Evolutionary conservation across 2,888 invertebrate species (phyloP).

Genomic region (Napeogenes inachia): DNA sequence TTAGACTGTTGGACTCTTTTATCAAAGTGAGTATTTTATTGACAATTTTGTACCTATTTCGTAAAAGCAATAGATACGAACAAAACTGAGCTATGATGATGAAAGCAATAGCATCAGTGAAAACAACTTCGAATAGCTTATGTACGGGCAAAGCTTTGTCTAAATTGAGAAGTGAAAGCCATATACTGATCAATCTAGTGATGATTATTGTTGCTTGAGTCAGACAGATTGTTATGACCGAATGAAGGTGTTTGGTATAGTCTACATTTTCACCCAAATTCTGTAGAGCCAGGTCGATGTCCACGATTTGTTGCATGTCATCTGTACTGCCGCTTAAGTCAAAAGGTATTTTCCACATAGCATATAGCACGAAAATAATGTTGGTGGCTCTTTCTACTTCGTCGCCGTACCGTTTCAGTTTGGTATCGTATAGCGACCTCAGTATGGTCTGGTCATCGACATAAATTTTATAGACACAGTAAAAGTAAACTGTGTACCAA

Average conservation of each 20-base stretch:
- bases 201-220: constrained; percentile 37
- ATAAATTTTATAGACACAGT: constrained; percentile 43
- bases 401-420: constrained; percentile 55
- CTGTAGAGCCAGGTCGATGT: constrained; percentile 45
- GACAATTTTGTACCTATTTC: constrained; percentile 44
- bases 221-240: constrained; percentile 34
- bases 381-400: constrained; percentile 46
- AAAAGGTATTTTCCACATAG: constrained; percentile 50
- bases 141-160: constrained; percentile 41
- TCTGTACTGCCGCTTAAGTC: constrained; percentile 36
- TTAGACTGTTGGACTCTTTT: constrained; percentile 39
- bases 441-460: constrained; percentile 49
- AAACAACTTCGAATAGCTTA: constrained; percentile 49
- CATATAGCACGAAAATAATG: constrained; percentile 39
- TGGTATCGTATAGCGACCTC: constrained; percentile 51
- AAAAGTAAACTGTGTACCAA: constrained; percentile 45
- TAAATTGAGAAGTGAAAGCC: constrained; percentile 39
- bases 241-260: constrained; percentile 38
- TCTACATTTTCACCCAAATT: constrained; percentile 43
- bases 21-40: constrained; percentile 48
- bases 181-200: constrained; percentile 43
- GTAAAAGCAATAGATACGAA: constrained; percentile 40
- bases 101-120: constrained; percentile 43
- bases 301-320: constrained; percentile 40
- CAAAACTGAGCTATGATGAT: constrained; percentile 45